Evolutionary conservation across 2,888 invertebrate genomes (phyloP).

Genomic region (Tinea trinotella): DNA sequence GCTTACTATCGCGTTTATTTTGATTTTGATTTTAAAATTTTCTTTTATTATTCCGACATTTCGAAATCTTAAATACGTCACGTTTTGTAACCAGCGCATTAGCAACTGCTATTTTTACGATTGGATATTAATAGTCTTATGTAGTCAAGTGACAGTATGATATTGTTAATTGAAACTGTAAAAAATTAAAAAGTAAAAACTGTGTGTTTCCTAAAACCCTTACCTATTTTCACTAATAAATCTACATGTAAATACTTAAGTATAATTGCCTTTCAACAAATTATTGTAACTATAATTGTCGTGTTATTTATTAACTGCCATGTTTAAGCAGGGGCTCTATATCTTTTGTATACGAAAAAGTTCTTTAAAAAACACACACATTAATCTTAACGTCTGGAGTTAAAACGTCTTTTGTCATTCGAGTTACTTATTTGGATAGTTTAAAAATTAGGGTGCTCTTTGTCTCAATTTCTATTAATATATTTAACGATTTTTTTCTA

Average conservation of each 20-base stretch:
- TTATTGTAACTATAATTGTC: constrained; percentile 57
- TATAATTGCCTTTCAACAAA: constrained; percentile 65
- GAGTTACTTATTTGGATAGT: constrained; percentile 36
- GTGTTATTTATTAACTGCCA: constrained; percentile 56
- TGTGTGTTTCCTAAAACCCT: neutral
- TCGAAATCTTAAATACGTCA: too few species aligned
- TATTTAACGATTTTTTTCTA: constrained; percentile 31
- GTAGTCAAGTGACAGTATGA: too few species aligned
- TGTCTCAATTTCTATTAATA: constrained; percentile 29
- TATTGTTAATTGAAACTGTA: too few species aligned
- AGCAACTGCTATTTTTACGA: too few species aligned
- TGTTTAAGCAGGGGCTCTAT: constrained; percentile 28
- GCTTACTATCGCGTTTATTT: too few species aligned
- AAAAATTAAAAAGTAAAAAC: too few species aligned
- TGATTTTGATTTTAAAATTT: too few species aligned
- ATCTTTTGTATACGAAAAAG: constrained; percentile 31
- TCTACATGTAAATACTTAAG: constrained; percentile 35
- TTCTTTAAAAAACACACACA: neutral
- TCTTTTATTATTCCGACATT: too few species aligned
- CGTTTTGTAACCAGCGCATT: too few species aligned
- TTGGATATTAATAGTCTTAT: too few species aligned
- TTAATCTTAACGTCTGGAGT: constrained; percentile 42
- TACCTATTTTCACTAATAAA: constrained; percentile 46
- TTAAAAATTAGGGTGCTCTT: constrained; percentile 29
- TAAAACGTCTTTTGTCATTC: constrained; percentile 44